Percentiles rank a stretch among this genome's conserved stretches.
Evolutionary conservation across 35 echinoderm and acorn worm genomes (phyloP).

Genomic region (Stichopus chloronotus): DNA sequence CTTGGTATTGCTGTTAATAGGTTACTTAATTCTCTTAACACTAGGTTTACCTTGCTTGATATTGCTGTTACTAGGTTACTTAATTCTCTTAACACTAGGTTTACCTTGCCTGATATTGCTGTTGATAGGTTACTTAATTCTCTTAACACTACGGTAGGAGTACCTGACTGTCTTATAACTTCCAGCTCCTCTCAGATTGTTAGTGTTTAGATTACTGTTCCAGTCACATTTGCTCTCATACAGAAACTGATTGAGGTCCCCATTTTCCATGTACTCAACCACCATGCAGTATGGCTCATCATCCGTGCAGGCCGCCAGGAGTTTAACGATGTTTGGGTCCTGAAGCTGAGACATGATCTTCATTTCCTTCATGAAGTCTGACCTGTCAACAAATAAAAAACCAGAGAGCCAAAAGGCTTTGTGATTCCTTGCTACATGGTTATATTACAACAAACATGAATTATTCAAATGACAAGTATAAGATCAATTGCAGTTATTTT

Average conservation of each 20-base stretch:
- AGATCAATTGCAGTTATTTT: no score
- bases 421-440: no score
- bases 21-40: no score
- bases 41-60: no score
- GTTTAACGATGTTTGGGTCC: constrained; percentile 92
- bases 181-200: constrained; percentile 50
- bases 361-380: constrained; percentile 99
- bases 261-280: constrained; percentile 97
- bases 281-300: constrained; percentile 95
- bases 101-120: no score
- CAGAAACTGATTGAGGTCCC: constrained; percentile 88
- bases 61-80: no score
- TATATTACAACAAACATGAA: no score
- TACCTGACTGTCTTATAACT: constrained; percentile 74
- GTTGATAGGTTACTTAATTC: no score
- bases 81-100: no score
- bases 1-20: no score
- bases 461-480: no score
- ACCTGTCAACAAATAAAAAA: constrained; percentile 53
- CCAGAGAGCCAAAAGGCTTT: neutral
- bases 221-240: constrained; percentile 81
- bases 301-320: constrained; percentile 88
- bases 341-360: constrained; percentile 97
- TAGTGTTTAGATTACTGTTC: constrained; percentile 30
- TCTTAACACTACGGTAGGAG: neutral